phyloP scores from a whole-genome alignment of 1,140 invertebrate genomes.

The Saccostrea glomerata region DNA sequence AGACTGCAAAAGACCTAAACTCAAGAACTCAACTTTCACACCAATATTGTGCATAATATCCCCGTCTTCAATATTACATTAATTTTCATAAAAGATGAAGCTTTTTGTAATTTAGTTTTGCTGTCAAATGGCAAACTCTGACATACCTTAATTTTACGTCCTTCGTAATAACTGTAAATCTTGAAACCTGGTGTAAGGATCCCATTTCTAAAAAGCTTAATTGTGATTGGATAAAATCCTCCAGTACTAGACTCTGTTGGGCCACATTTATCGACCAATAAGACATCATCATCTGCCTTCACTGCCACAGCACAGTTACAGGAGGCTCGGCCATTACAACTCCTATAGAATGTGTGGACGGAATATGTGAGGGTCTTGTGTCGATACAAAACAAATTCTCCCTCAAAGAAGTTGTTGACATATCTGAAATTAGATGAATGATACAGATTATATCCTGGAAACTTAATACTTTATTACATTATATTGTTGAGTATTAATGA shows the following conservation, averaged over 20 bases:
- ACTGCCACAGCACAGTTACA: conserved; percentile 76
- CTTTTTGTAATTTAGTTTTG: not conserved
- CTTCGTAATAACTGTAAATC: conserved; percentile 63
- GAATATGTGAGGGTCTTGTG: conserved; percentile 64
- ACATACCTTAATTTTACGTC: conserved; percentile 63
- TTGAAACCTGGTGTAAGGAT: conserved; percentile 63
- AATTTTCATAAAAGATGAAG: too few relatives aligned
- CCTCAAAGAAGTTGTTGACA: conserved; percentile 71
- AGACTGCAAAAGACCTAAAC: too few relatives aligned
- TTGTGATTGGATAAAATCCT: conserved; percentile 63
- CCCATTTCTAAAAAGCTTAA: conserved; percentile 65
- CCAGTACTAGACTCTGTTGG: conserved; percentile 11
- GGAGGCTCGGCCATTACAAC: conserved; percentile 61
- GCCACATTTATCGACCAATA: conserved; percentile 74
- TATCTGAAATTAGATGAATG: conserved; percentile 59
- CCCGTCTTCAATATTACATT: too few relatives aligned
- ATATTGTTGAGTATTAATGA: too few relatives aligned
- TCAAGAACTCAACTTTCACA: too few relatives aligned
- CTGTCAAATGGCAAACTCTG: not conserved
- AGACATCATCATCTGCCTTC: conserved; percentile 71
- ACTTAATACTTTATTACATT: too few relatives aligned
- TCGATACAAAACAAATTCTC: conserved; percentile 72
- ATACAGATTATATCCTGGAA: too few relatives aligned
- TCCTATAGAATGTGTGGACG: conserved; percentile 63
- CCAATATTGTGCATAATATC: too few relatives aligned